Evolutionary conservation across 2,797 vertebrate species (phyloP), one percentile per base, ranked within the genome.

Genomic region (Hybognathus amarus): DNA sequence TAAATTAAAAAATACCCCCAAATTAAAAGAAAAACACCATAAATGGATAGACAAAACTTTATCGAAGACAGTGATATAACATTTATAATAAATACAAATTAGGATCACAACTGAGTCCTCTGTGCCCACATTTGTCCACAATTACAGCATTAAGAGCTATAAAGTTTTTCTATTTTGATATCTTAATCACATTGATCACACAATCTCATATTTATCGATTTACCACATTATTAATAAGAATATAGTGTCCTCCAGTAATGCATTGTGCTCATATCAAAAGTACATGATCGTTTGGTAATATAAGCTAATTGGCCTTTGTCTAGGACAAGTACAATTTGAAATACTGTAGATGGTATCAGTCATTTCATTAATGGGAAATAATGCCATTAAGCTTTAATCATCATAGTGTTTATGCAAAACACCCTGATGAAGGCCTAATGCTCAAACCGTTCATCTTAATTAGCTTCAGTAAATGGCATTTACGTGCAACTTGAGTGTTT

Each of bases 121-220:
- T n/a, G n/a, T n/a, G n/a, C n/a, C n/a, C n/a, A n/a, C n/a, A n/a
- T n/a, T n/a, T n/a, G n/a, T n/a, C n/a, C n/a, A n/a, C n/a, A n/a
- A 30, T 30, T 30, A 30, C 30, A 30, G 30, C 1, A 30, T 30
- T 30, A 30, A 30, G 30, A 3, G 30, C 1, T 30, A 30, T 30
- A 30, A 30, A 30, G 30, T 30, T 30, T 1, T 1, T 30, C 30
- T 30, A 3, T 30, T 30, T 30, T 30, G 30, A 30, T 30, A 30
- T 83, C 33, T 83, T 79, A 86, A 85, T 83, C 77, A 71, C 20
- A 64, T 69, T 61, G 15, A 45, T 15, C 42, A 15, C 45, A n/a
- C 77, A 83, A 47, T 47, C 87, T 76, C 75, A 88, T 83, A 83
- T 85, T 83, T 11, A 82, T 86, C 50, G 27, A 84, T 75, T 68